phyloP scores from a whole-genome alignment of 1,140 invertebrate species.

The Ditylenchus dipsaci region DNA sequence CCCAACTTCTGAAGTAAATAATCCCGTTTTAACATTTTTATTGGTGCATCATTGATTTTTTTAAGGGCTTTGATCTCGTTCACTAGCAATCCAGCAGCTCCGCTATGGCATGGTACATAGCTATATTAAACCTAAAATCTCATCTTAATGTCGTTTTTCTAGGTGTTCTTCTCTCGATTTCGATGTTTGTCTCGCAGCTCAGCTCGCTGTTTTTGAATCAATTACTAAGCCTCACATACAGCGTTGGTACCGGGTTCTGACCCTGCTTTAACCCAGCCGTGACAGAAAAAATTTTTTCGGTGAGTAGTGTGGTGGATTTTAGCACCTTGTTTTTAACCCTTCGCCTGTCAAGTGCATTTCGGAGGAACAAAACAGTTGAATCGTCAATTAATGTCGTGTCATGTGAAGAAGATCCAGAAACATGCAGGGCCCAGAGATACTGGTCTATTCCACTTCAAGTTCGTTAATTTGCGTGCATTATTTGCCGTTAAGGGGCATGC shows the following conservation, averaged over 20 bases:
- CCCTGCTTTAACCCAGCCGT: conserved; percentile 32
- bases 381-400: conserved; percentile 65
- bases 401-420: conserved; percentile 51
- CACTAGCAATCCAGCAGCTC: conserved; percentile 59
- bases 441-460: conserved; percentile 51
- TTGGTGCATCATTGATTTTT: too few relatives aligned
- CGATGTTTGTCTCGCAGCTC: conserved; percentile 73
- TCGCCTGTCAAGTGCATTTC: conserved; percentile 57
- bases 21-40: too few relatives aligned
- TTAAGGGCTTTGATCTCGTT: conserved; percentile 58
- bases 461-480: too few relatives aligned
- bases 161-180: conserved; percentile 58
- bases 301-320: background rate
- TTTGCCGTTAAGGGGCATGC: too few relatives aligned
- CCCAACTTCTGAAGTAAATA: conserved; percentile 52
- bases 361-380: conserved; percentile 62
- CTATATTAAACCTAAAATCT: too few relatives aligned
- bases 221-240: conserved; percentile 47
- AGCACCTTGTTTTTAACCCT: conserved; percentile 51
- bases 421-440: conserved; percentile 52
- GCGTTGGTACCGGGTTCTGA: conserved; percentile 52
- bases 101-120: conserved; percentile 62
- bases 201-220: conserved; percentile 79
- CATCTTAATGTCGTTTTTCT: too few relatives aligned
- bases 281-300: conserved; percentile 16